Evolutionary conservation across 2,888 invertebrate genomes (phyloP).

Genomic region (Hoplodrina blanda): DNA sequence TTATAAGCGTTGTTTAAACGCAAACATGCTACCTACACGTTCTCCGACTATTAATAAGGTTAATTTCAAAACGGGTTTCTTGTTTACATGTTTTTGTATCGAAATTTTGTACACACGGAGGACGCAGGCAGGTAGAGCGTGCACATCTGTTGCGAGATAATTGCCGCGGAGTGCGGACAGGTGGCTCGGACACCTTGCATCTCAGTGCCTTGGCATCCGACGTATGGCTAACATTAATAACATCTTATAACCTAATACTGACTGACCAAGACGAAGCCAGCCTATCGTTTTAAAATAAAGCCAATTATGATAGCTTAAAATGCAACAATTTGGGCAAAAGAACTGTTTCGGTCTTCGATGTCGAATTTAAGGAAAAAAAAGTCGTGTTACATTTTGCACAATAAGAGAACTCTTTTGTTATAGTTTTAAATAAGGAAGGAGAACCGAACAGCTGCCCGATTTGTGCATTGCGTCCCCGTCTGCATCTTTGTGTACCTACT

Average conservation of each 20-base stretch:
- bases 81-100: slow-evolving; percentile 73
- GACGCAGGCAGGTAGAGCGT: slow-evolving; percentile 79
- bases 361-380: slow-evolving; percentile 73
- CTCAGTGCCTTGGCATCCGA: slow-evolving; percentile 72
- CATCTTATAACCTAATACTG: slow-evolving; percentile 48
- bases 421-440: slow-evolving; percentile 84
- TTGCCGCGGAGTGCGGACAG: slow-evolving; percentile 84
- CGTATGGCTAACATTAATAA: slow-evolving; percentile 35
- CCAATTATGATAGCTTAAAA: slow-evolving; percentile 31
- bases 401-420: slow-evolving; percentile 83
- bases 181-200: slow-evolving; percentile 88
- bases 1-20: slow-evolving; percentile 16
- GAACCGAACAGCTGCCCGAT: slow-evolving; percentile 87
- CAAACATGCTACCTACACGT: slow-evolving; percentile 13
- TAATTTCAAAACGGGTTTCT: slow-evolving; percentile 63
- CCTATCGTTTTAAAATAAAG: slow-evolving; percentile 33
- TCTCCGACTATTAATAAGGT: slow-evolving; percentile 44
- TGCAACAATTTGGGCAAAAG: slow-evolving; percentile 35
- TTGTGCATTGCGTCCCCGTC: slow-evolving; percentile 89
- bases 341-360: slow-evolving; percentile 64
- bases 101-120: slow-evolving; percentile 63
- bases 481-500: slow-evolving; percentile 86
- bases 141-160: slow-evolving; percentile 88
- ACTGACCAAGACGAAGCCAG: slow-evolving; percentile 34
- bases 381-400: slow-evolving; percentile 88